A percentile compares a stretch with the other conserved stretches of the same genome.
phyloP scores from a whole-genome alignment of 2,113 vertebrate species.

The Ivindomyrus marchei region DNA sequence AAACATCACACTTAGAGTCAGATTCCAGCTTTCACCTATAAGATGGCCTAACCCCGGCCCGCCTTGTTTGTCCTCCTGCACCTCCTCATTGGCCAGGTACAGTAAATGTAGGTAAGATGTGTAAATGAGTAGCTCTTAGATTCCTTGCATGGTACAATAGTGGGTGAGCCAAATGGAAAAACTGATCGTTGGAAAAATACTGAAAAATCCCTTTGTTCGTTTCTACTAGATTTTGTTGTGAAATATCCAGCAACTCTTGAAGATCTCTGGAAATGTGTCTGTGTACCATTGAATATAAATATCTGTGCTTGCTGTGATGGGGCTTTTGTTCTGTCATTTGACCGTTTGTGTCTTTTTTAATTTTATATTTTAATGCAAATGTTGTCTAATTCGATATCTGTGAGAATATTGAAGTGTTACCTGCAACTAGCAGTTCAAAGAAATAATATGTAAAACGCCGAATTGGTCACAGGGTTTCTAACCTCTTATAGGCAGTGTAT shows the following conservation, averaged over 20 bases:
- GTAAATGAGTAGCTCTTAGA: background rate
- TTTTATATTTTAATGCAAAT: background rate
- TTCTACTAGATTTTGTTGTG: background rate
- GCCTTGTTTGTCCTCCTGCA: slow-evolving; percentile 41
- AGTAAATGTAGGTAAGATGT: slow-evolving; percentile 51
- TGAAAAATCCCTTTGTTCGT: background rate
- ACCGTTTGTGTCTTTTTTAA: background rate
- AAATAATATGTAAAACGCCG: background rate
- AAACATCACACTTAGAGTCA: background rate
- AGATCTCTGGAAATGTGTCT: background rate
- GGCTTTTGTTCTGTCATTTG: background rate
- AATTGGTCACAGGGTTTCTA: background rate
- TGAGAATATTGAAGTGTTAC: background rate
- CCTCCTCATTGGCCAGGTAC: slow-evolving; percentile 49
- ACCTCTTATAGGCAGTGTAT: background rate
- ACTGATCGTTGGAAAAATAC: background rate
- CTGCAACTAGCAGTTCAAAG: background rate
- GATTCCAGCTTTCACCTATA: slow-evolving; percentile 20
- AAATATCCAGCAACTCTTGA: background rate
- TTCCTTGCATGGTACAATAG: background rate
- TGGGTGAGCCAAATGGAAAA: background rate
- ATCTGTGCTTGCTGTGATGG: background rate
- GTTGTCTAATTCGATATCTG: background rate
- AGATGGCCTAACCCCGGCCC: slow-evolving; percentile 39
- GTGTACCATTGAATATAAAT: background rate